Evolutionary conservation across 64 coral and sea anemone genomes (phyloP), one percentile per base, ranked within the genome.

Genomic region (Montipora capricornis): DNA sequence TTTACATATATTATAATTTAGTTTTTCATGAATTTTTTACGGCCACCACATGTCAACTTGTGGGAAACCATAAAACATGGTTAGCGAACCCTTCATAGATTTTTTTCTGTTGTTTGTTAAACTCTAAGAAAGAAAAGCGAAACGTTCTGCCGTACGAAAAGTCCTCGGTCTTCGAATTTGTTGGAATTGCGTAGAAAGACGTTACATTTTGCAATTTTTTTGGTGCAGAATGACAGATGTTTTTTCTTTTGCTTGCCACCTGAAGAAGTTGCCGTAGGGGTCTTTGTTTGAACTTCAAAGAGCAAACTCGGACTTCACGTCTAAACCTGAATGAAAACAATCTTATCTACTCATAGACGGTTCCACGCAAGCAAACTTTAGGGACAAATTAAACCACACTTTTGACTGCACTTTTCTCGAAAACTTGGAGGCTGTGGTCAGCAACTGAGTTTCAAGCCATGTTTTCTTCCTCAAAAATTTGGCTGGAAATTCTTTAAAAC

Each of bases 211-310:
- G 82, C 66, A 20, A 68, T 81, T 57, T 47, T 20, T 49, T 44
- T 19, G 67, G 82, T 70, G 14, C 61, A 12, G 11, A 16, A 46
- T 64, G 46, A 24, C 82, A 86, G 29, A 44, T 86, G 82, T 17
- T 8, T 19, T 2, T 7, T 2, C 15, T 19, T 2, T 7, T 2
- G 16, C 13, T 3, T 46, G 47, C 66, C 82, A 86, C 62, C 82
- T 50, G 82, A 86, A 46, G 60, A 20, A 66, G 8, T 44, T 64
- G 19, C 20, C 46, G 29, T 49, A 64, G 5, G 66, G 19, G 16
- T 2, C 71, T 70, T 86, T 86, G 82, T 86, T 86, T 73, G 66
- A 67, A 86, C 29, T 86, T 86, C 62, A 86, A 86, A 68, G 71
- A 86, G 82, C 82, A 86, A 84, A 71, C 82, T 86, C 47, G 45